Conservation (phyloP, 2,113 vertebrate genomes). For the Ploceus nigricollis region DNA sequence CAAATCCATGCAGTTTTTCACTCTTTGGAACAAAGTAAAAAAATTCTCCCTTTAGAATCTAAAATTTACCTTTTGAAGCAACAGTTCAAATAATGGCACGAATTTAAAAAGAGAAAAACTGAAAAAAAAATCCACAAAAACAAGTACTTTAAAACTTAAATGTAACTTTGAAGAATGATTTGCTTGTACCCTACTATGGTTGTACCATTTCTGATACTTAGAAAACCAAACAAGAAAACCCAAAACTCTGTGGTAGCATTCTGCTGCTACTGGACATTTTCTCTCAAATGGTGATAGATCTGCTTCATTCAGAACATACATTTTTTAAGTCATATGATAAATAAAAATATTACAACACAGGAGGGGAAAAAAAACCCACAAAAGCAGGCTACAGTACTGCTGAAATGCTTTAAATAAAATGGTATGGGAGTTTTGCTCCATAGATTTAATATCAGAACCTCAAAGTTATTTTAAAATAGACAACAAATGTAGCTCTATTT, state of each 20-base stretch:
- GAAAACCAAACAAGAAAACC: background rate
- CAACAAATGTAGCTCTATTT: background rate
- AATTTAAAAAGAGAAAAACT: background rate
- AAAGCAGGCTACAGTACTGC: background rate
- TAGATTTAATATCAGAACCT: background rate
- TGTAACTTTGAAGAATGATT: background rate
- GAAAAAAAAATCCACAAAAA: background rate
- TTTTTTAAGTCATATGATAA: background rate
- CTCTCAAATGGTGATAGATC: background rate
- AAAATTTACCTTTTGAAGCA: background rate
- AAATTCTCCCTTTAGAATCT: background rate
- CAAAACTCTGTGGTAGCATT: background rate
- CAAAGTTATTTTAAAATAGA: background rate
- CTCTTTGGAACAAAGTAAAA: background rate
- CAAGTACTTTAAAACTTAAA: background rate
- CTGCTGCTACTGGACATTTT: background rate
- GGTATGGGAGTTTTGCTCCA: background rate
- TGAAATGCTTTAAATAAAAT: background rate
- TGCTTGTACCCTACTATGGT: fast-evolving
- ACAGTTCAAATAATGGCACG: background rate
- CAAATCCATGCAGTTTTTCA: background rate
- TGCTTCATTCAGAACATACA: background rate
- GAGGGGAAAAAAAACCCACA: background rate
- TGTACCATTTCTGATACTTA: background rate
- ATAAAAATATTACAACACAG: background rate